Evolutionary conservation across 2,797 vertebrate genomes (phyloP), one percentile per base, ranked within the genome.

Genomic region (Platalea minor): DNA sequence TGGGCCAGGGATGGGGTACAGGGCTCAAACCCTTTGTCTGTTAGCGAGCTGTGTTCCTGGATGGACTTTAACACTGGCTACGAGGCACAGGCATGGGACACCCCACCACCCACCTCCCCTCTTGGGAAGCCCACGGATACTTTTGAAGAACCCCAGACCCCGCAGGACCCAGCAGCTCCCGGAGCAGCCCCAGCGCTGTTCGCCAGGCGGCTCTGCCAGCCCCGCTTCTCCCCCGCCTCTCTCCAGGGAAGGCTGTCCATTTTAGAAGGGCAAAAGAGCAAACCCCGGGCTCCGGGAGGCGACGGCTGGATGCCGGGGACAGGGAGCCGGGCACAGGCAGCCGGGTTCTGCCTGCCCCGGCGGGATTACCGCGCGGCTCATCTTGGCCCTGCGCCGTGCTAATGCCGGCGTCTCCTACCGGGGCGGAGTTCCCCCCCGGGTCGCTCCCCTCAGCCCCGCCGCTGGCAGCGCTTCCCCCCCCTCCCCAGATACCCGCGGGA

Each of bases 71-170:
- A 28, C 35, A 35, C 35, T 17, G 57, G 4, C 51, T 29, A 43
- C 2, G 0, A 43, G 48, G 23, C 20, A 56, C 9, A 1, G 54
- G 2, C 29, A 11, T 0, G 33, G 46, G 24, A 18, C 67, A 31
- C 29, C 3, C 23, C 14, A 23, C 11, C 45, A 25, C 60, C 45
- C 68, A 2, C 76, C 48, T 11, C 65, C 64, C 37, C 45, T 2
- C n/a, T 4, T 7, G n/a, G 65, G 57, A 43, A 74, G 1, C 69
- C 46, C 64, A 35, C 0, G 3, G 48, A 11, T 31, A 17, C 37
- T 39, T 28, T 3, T 1, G 18, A n/a, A 64, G 20, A 33, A 11
- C 75, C 74, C 67, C 53, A 57, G 48, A 46, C 12, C 46, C 17
- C 7, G 7, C 31, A 3, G 21, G 20, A 26, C 17, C 24, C 88